Evolutionary conservation across 1,140 invertebrate genomes (phyloP), one percentile per base, ranked within the genome.

Genomic region (Armadillidium nasatum): DNA sequence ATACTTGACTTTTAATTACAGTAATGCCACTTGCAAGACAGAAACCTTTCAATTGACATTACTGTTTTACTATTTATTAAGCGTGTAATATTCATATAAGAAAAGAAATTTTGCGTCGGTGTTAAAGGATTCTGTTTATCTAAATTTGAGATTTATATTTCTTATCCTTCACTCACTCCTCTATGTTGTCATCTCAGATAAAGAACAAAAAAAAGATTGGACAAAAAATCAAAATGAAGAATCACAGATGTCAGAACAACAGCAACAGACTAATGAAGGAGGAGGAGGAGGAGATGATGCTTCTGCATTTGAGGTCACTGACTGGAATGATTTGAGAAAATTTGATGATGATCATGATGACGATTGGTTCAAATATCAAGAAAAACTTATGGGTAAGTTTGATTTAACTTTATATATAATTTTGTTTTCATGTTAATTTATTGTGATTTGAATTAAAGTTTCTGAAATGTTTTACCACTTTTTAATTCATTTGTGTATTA

Each of bases 341-440:
- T 60, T 60, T 60, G 50, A 60, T 60, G 50, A 60, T 60, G 50
- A 60, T 60, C 50, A 60, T 60, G 50, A 60, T 60, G 50, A 60
- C 4, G 50, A 60, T 19, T 60, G 50, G 50, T 60, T 60, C 7
- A 60, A 19, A 3, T 13, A 13, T 7, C 50, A 60, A 60, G 50
- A 60, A 60, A 60, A 60, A 19, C 11, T 15, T 15, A 13, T 60
- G 50, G 50, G 50, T 60, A 60, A 60, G 19, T 60, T 15, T 60
- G 33, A 33, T 33, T 33, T 33, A 33, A 33, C 6, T 3, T 33
- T 33, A 33, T 3, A 33, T 33, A 33, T 33, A 6, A 3, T 33
- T 6, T 6, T 3, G 33, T 33, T 3, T 6, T 33, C 33, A 33
- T 33, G 1, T 33, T 3, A 33, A 33, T 33, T 3, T 33, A 33